Evolutionary conservation across 2,888 invertebrate species (phyloP), one percentile per base, ranked within the genome.

Genomic region (Tenthredo mesomela): DNA sequence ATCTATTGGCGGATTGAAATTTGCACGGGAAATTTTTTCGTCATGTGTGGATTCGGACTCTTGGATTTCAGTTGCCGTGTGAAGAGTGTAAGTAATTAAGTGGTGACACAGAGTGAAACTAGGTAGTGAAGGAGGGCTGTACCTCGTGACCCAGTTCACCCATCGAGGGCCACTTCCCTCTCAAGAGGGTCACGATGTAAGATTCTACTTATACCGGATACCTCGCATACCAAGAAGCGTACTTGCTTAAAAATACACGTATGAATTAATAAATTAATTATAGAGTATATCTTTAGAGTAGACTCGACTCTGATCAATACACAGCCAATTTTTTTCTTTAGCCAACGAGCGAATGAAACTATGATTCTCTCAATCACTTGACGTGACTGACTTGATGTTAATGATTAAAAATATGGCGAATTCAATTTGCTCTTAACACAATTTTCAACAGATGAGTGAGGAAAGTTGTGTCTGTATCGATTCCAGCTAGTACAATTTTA

Each of bases 151-250:
- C 90, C 84, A 90, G 86, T 89, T 89, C 85, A 84, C 82, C 85
- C 88, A 89, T 90, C 89, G 88, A 90, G 88, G 89, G 88, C 88
- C 87, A 86, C 89, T 89, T 89, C 86, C 85, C 9, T 87, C 87
- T 88, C 84, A 87, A 88, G 87, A 86, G 88, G 86, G 85, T 87
- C 87, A 86, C 87, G 84, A 87, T 87, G 61, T 80, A 61, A 80
- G 80, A 61, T 29, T 33, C 6, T 21, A 61, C 40, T 80, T 25
- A 80, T 40, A 61, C 71, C 71, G 71, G 43, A 73, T 73, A 73
- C 71, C 21, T 1, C 71, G 71, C 29, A 67, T 50, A 29, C 50
- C n/a, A 18, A 29, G 37, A 54, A 33, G 50, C 33, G 7, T 33
- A 77, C 77, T 54, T 18, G 33, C n/a, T 54, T n/a, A 54, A 77